Evolutionary conservation across 1,140 invertebrate genomes (phyloP).

Genomic region (Spodoptera litura): DNA sequence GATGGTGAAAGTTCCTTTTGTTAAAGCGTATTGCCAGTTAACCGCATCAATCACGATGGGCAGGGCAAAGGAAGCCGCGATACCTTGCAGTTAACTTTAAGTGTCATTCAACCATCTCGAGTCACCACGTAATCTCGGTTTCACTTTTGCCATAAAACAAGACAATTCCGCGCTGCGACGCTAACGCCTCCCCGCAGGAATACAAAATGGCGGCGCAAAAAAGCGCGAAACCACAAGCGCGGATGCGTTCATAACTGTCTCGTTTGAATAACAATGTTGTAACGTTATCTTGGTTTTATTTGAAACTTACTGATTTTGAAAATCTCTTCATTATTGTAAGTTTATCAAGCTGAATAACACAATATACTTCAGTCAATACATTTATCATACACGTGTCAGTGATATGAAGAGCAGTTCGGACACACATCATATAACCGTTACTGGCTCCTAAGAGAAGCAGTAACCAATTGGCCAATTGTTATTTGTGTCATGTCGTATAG

Average conservation of each 20-base stretch:
- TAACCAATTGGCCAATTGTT: slow-evolving; percentile 74
- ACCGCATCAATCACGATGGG: slow-evolving; percentile 47
- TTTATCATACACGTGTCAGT: slow-evolving; percentile 13
- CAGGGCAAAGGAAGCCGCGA: slow-evolving; percentile 49
- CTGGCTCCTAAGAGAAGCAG: slow-evolving; percentile 34
- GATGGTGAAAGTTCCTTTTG: slow-evolving; percentile 48
- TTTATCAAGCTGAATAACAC: slow-evolving; percentile 1
- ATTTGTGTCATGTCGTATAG: slow-evolving; percentile 79
- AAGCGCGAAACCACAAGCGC: slow-evolving; percentile 63
- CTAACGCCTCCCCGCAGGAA: slow-evolving; percentile 57
- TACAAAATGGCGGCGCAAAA: slow-evolving; percentile 71
- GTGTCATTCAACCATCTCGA: slow-evolving; percentile 56
- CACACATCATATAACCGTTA: slow-evolving; percentile 5
- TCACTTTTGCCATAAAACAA: slow-evolving; percentile 78
- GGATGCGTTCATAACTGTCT: slow-evolving; percentile 65
- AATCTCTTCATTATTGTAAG: background rate
- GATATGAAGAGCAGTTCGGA: slow-evolving; percentile 20
- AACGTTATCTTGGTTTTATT: slow-evolving; percentile 56
- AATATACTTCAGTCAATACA: slow-evolving; percentile 1
- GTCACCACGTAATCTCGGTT: slow-evolving; percentile 56
- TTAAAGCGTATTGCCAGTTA: slow-evolving; percentile 46
- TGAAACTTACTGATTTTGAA: background rate
- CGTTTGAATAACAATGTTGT: slow-evolving; percentile 66
- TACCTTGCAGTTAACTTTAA: slow-evolving; percentile 50
- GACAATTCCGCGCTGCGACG: slow-evolving; percentile 62